These are phyloP conservation scores for Ichneumon xanthorius DNA, from an alignment of 2,888 invertebrate species.

Conservation along the genomic window DNA sequence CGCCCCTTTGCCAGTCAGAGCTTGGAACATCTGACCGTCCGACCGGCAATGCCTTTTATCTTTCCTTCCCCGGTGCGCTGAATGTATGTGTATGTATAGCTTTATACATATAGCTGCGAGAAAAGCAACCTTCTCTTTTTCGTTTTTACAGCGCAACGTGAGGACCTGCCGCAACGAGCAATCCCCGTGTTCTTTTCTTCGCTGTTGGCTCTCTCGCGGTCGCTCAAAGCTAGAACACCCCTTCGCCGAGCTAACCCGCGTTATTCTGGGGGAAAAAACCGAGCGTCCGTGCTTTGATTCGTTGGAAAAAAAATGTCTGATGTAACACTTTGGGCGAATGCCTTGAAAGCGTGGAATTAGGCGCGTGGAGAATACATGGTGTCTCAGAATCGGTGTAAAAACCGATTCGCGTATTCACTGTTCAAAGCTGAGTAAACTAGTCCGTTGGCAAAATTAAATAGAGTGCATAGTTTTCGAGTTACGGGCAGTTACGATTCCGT, in stretches of 20 bases:
- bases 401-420: neutral
- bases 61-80: conserved; percentile 38
- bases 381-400: neutral
- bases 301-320: conserved; percentile 51
- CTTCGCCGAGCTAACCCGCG: conserved; percentile 48
- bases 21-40: conserved; percentile 66
- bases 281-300: conserved; percentile 53
- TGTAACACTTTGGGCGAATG: conserved; percentile 59
- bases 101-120: conserved; percentile 18
- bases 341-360: conserved; percentile 36
- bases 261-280: conserved; percentile 53
- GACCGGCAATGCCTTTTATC: conserved; percentile 65
- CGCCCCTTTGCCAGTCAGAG: conserved; percentile 52
- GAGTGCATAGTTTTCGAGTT: neutral
- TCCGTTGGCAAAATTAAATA: neutral
- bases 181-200: conserved; percentile 46
- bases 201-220: conserved; percentile 43
- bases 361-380: neutral
- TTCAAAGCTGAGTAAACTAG: neutral
- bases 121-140: conserved; percentile 46
- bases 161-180: conserved; percentile 46
- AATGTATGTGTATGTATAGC: conserved; percentile 22
- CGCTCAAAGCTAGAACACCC: conserved; percentile 61
- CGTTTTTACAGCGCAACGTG: conserved; percentile 51
- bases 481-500: neutral